Percentiles rank a stretch among this genome's conserved stretches.
phyloP scores from a whole-genome alignment of 2,888 invertebrate genomes.

The Oasisia sp. region DNA sequence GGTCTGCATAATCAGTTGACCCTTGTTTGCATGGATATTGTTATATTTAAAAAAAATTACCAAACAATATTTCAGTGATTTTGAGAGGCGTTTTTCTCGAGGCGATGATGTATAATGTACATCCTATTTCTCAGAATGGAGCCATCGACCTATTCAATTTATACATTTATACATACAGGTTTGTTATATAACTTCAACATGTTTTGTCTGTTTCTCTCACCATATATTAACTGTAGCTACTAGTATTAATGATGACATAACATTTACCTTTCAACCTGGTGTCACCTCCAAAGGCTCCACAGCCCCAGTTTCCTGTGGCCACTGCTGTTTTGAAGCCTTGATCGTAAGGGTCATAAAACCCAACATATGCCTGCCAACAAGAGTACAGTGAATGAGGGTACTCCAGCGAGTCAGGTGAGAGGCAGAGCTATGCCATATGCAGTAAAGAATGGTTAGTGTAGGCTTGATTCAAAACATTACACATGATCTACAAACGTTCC shows the following conservation, averaged over 20 bases:
- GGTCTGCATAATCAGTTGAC: too few species aligned
- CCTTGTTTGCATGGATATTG: too few species aligned
- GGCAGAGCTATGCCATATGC: background rate
- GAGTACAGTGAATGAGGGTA: background rate
- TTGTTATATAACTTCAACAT: too few species aligned
- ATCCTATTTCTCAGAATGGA: too few species aligned
- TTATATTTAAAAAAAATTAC: too few species aligned
- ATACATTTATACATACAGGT: background rate
- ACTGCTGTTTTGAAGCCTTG: conserved; percentile 66
- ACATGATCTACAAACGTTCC: background rate
- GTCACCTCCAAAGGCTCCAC: conserved; percentile 85
- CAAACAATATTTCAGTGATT: too few species aligned
- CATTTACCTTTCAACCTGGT: conserved; percentile 55
- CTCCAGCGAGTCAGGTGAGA: background rate
- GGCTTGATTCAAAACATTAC: background rate
- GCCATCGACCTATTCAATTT: background rate
- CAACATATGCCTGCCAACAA: conserved; percentile 41
- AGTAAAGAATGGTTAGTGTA: background rate
- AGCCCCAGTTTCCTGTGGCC: conserved; percentile 96
- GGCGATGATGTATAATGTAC: too few species aligned
- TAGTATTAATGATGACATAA: background rate
- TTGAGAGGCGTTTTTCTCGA: too few species aligned
- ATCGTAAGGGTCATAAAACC: conserved; percentile 64
- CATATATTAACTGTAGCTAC: too few species aligned
- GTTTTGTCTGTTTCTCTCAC: too few species aligned